These are phyloP conservation scores for Oreocharis arfaki DNA, from an alignment of 2,113 vertebrate genomes.

Conservation along the genomic window DNA sequence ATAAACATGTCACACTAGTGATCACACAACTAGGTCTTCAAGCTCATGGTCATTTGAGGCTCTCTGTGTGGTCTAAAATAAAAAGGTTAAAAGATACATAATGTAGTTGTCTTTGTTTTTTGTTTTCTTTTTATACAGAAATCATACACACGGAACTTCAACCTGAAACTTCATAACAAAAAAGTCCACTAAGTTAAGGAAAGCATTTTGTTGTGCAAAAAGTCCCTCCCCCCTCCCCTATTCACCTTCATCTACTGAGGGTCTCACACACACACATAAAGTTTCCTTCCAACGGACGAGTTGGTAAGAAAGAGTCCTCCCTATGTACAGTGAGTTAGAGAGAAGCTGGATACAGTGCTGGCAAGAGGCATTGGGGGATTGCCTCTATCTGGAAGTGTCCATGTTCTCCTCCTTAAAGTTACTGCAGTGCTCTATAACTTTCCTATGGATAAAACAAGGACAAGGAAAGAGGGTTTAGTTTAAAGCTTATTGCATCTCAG, in stretches of 20 bases:
- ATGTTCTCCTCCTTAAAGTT: conserved; percentile 96
- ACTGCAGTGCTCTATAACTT: conserved; percentile 94
- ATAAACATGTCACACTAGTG: conserved; percentile 13
- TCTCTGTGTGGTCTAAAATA: conserved; percentile 24
- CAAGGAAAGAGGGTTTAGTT: conserved; percentile 20
- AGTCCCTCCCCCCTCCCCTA: conserved; percentile 48
- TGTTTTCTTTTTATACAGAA: conserved; percentile 73
- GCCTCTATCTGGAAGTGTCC: conserved; percentile 91
- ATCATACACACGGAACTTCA: conserved; percentile 76
- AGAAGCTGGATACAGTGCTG: conserved; percentile 71
- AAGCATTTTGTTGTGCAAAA: conserved; percentile 80
- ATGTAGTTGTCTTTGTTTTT: conserved; percentile 31
- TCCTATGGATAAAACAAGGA: conserved; percentile 73
- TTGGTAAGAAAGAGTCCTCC: conserved; percentile 65
- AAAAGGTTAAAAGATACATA: conserved; percentile 55
- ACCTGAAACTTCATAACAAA: conserved; percentile 75
- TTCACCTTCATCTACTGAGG: conserved; percentile 66
- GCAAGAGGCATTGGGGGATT: conserved; percentile 43
- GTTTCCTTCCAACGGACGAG: conserved; percentile 57
- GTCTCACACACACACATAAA: conserved; percentile 53
- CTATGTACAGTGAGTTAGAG: conserved; percentile 70
- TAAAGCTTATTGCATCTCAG: not conserved
- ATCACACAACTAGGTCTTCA: conserved; percentile 37
- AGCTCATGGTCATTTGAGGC: conserved; percentile 40
- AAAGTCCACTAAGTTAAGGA: conserved; percentile 73